Evolutionary conservation across 2,888 invertebrate species (phyloP), one percentile per base, ranked within the genome.

Genomic region (Lycaena phlaeas): DNA sequence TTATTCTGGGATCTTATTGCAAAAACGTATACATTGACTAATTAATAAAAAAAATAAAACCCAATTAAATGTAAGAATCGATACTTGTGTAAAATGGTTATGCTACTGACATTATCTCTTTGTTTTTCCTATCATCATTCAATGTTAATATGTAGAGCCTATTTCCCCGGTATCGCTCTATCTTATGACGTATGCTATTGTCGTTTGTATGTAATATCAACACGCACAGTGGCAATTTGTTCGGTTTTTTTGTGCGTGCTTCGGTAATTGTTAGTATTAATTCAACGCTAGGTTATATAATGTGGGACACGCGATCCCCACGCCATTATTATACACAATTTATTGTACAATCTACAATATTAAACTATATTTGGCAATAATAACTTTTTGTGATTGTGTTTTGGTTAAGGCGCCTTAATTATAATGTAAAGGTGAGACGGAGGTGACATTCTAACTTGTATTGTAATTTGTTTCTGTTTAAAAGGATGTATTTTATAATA

Each of bases 181-280:
- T 14, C 27, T 38, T 11, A 2, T 10, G 11, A 9, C 14, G 10
- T 38, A 6, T 14, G 17, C 15, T 17, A 27, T 11, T 27, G 26
- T 27, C 37, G 37, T 27, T 38, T 15, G 30, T 34, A 17, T 30
- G 26, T 40, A 46, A 46, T 50, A 46, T 46, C 48, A 52, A 58
- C 78, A 78, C 78, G 78, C 78, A 76, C 74, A 60, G 64, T 50
- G 54, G 72, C 64, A 72, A 79, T 78, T 79, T 78, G 77, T 71
- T 62, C 56, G 59, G 59, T 64, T 68, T 71, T 70, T 68, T 45
- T 64, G 70, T 78, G 78, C 77, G 79, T 77, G 43, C 51, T 52
- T 57, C 45, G 64, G 72, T 77, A 79, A 78, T 78, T 78, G 77
- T 77, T 65, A 66, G 75, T 76, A 78, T 78, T 78, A 76, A 77